Evolutionary conservation across 2,888 invertebrate species (phyloP), one percentile per base, ranked within the genome.

Genomic region (Nudaria mundana): DNA sequence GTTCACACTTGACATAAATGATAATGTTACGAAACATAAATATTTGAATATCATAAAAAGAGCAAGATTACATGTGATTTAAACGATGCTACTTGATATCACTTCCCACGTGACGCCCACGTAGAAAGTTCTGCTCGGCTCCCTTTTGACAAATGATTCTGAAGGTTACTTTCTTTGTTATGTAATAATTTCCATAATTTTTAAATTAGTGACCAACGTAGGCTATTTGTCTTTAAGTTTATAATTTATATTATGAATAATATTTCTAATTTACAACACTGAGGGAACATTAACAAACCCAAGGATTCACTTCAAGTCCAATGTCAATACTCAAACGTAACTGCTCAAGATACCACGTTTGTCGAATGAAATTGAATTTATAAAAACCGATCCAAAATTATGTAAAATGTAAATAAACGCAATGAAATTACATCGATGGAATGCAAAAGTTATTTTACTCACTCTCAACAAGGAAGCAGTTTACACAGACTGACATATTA

Each of bases 1-100:
- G 8, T 15, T 31, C 25, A 37, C 36, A 37, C 36, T 32, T 28
- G 34, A 5, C 14, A 15, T 8, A 30, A n/a, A n/a, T 18, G 43
- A 59, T 52, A 54, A 48, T 48, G 44, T 69, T 66, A 63, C 55
- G 65, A 63, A 69, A 63, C 63, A 63, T 52, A 52, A 61, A 60
- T 56, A 56, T 62, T 62, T 56, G 46, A 31, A 46, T 47, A 49
- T 49, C 51, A 49, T 50, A 54, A 46, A 58, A 52, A 56, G 5
- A 53, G 44, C 44, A 48, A 46, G 46, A 53, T 50, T 50, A 47
- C 42, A 44, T 44, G 39, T 58, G 56, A 58, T 58, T 52, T 58
- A 56, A 56, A 50, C 40, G 50, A 56, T 58, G 58, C 56, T 58
- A 58, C 55, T 42, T 53, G 58, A 58, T 58, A 58, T 49, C 35